Percentiles rank a stretch among this genome's conserved stretches.
phyloP scores from a whole-genome alignment of 53 echinoderm and acorn worm genomes.

The Glandiceps talaboti region DNA sequence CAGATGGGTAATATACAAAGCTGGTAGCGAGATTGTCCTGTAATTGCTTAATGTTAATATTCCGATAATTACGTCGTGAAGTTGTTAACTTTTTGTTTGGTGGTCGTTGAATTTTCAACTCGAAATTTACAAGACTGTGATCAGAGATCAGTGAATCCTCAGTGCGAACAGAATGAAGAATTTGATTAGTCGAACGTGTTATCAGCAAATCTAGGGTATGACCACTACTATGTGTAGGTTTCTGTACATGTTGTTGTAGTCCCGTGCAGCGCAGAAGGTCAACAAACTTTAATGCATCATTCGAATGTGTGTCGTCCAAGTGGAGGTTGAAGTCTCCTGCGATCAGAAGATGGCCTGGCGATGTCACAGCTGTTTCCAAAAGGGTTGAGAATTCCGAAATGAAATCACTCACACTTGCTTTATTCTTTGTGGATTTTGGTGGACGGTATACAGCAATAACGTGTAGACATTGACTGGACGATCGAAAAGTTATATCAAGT shows the following conservation, averaged over 20 bases:
- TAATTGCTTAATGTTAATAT: background rate
- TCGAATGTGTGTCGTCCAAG: background rate
- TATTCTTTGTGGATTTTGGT: too few relatives aligned
- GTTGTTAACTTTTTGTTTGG: background rate
- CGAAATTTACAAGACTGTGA: background rate
- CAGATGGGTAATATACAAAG: background rate
- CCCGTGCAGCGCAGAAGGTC: background rate
- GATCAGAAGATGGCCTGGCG: background rate
- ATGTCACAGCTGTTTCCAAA: background rate
- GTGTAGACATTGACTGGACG: too few relatives aligned
- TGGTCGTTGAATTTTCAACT: background rate
- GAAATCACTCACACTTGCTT: background rate
- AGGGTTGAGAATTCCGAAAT: constrained; percentile 6
- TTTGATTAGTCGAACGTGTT: background rate
- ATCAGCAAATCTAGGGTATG: background rate
- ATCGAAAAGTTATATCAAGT: too few relatives aligned
- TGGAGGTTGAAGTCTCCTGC: background rate
- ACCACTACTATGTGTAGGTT: background rate
- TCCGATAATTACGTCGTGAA: background rate
- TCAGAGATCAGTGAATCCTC: background rate
- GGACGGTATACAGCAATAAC: too few relatives aligned
- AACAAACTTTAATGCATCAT: background rate
- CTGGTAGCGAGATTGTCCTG: background rate
- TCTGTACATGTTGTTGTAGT: background rate
- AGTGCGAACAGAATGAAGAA: background rate